Conservation (phyloP, 1,140 invertebrate species). For the Eufriesea mexicana region DNA sequence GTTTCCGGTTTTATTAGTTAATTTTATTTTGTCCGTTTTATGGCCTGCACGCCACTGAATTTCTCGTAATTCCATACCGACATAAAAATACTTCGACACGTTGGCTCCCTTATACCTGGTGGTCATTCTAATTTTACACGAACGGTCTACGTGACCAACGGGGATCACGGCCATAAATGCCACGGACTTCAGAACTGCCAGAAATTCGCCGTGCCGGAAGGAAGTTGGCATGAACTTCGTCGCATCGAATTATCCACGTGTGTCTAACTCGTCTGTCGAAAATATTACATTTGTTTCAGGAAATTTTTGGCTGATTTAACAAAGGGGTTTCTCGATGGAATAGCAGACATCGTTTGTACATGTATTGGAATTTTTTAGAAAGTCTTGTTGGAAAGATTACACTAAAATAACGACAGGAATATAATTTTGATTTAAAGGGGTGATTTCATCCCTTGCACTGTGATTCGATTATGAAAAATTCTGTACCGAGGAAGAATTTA, state of each 20-base stretch:
- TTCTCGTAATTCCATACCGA: constrained; percentile 3
- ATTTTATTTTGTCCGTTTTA: constrained; percentile 18
- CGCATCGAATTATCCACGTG: neutral
- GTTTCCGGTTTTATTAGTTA: constrained; percentile 17
- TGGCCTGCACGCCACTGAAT: neutral
- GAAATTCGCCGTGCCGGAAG: neutral
- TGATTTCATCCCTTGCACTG: no score
- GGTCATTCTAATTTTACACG: constrained; percentile 26
- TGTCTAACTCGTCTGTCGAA: neutral
- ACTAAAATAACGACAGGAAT: no score
- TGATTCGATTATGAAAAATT: no score
- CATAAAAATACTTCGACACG: constrained; percentile 18
- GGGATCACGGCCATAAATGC: neutral
- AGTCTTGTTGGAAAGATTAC: no score
- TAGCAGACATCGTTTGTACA: no score
- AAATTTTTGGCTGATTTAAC: accelerated
- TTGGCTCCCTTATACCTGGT: neutral
- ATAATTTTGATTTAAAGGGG: no score
- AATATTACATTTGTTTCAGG: no score
- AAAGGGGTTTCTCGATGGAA: no score
- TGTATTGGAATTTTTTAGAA: no score
- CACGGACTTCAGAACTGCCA: constrained; percentile 2
- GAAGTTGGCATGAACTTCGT: neutral
- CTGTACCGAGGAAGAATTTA: no score
- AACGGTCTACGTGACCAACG: neutral